A percentile compares a stretch with the other conserved stretches of the same genome.
These are phyloP conservation scores for Alligator sinensis DNA, from an alignment of 2,113 vertebrate genomes.

Conservation along the genomic window DNA sequence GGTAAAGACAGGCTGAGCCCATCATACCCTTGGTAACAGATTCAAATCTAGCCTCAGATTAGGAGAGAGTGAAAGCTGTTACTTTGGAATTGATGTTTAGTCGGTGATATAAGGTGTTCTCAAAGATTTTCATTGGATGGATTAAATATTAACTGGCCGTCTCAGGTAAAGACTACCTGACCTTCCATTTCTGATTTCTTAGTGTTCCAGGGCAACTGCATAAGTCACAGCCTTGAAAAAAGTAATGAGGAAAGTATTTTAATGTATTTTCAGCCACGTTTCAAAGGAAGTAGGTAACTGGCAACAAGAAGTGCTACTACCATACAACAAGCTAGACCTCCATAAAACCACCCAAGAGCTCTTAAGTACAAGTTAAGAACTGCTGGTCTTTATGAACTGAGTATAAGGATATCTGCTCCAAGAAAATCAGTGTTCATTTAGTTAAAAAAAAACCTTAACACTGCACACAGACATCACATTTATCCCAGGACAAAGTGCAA, in stretches of 20 bases:
- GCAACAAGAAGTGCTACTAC: not conserved
- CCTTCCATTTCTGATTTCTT: not conserved
- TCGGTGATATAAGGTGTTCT: not conserved
- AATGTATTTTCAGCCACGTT: not conserved
- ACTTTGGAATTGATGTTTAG: not conserved
- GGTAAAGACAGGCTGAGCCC: not conserved
- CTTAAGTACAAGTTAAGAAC: not conserved
- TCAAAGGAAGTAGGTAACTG: not conserved
- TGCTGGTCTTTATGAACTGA: not conserved
- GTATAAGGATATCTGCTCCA: not conserved
- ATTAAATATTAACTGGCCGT: not conserved
- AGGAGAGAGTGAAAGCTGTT: not conserved
- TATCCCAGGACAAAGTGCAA: too few species aligned
- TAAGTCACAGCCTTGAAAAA: not conserved
- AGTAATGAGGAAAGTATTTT: not conserved
- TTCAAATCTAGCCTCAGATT: not conserved
- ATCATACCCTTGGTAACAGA: not conserved
- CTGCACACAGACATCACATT: rapidly evolving
- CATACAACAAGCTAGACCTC: not conserved
- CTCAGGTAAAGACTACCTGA: not conserved
- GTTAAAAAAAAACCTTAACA: not conserved
- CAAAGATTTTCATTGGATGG: not conserved
- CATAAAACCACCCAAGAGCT: not conserved
- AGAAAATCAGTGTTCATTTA: rapidly evolving
- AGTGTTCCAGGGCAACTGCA: not conserved